phyloP scores from a whole-genome alignment of 2,113 vertebrate species.

The Charadrius vociferus region DNA sequence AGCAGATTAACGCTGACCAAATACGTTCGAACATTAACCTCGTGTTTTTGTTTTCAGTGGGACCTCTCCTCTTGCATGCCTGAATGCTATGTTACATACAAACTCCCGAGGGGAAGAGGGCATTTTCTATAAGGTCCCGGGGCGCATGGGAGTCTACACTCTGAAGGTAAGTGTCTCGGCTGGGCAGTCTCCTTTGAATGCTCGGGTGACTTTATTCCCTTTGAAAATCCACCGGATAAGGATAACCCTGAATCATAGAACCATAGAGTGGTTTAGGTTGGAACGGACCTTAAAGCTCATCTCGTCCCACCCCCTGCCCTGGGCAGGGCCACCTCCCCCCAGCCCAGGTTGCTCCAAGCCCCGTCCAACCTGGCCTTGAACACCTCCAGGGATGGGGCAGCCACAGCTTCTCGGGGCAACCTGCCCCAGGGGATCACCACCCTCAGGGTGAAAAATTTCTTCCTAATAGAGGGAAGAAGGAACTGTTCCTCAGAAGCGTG shows the following conservation, averaged over 20 bases:
- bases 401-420: no score
- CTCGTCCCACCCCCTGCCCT: no score
- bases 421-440: no score
- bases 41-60: conserved; percentile 77
- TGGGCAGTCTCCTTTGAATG: background rate
- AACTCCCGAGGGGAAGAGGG: conserved; percentile 97
- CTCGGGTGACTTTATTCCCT: rapidly evolving
- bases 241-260: background rate
- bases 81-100: conserved; percentile 98
- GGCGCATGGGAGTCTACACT: conserved; percentile 98
- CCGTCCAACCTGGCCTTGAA: no score
- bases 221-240: rapidly evolving
- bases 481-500: rapidly evolving
- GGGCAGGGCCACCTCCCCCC: no score
- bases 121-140: conserved; percentile 99
- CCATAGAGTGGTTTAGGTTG: no score
- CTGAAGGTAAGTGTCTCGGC: conserved; percentile 85
- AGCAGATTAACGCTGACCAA: background rate
- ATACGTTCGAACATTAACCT: background rate
- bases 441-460: no score
- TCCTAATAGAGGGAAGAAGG: background rate
- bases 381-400: no score
- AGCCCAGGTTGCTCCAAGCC: no score
- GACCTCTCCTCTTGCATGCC: conserved; percentile 95
- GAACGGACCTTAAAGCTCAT: no score